phyloP scores from a whole-genome alignment of 2,113 vertebrate species.

The Neofelis nebulosa region DNA sequence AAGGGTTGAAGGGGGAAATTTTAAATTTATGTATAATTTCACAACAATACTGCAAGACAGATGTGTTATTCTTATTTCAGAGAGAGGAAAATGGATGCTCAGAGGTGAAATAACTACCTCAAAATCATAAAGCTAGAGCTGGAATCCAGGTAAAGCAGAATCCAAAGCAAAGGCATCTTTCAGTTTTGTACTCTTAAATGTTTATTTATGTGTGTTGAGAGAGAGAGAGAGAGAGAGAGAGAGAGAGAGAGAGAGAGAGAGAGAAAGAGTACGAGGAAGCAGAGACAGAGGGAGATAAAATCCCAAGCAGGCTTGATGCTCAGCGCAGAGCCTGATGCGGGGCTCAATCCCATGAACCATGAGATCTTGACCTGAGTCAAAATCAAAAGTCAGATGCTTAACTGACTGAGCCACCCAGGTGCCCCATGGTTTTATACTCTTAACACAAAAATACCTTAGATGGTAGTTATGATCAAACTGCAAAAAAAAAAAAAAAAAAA shows the following conservation, averaged over 20 bases:
- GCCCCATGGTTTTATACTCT: neutral
- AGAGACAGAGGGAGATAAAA: too few species aligned
- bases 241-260: too few species aligned
- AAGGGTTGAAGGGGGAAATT: neutral
- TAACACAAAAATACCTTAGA: neutral
- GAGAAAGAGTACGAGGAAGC: too few species aligned
- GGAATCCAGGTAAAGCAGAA: neutral
- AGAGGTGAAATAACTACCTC: neutral
- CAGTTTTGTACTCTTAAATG: neutral
- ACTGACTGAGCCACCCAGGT: too few species aligned
- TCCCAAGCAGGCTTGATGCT: too few species aligned
- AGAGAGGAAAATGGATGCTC: neutral
- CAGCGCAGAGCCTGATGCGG: too few species aligned
- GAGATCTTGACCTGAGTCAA: too few species aligned
- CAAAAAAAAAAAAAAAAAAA: neutral
- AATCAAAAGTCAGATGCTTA: too few species aligned
- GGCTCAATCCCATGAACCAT: too few species aligned
- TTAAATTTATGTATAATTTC: neutral
- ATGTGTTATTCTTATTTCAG: neutral
- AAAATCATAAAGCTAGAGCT: neutral
- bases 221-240: too few species aligned
- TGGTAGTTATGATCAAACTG: neutral
- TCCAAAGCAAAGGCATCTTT: neutral
- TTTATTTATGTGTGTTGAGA: too few species aligned
- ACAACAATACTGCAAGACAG: neutral